Conservation (phyloP, 2,113 vertebrate genomes). For the Pachyramphus minor region DNA sequence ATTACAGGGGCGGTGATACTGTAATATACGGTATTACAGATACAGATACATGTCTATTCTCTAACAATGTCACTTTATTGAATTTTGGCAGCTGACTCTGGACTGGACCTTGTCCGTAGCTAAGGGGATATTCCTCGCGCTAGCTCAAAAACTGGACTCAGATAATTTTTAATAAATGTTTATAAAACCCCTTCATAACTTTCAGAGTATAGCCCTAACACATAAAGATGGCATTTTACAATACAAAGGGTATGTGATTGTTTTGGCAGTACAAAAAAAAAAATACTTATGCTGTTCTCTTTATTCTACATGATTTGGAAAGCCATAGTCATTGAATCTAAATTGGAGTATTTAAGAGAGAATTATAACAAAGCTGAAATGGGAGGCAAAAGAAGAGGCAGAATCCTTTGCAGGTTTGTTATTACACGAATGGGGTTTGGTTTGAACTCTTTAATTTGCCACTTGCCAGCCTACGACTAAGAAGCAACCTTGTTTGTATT, state of each 20-base stretch:
- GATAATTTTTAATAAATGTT: background rate
- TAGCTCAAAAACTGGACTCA: background rate
- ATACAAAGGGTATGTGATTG: background rate
- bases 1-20: background rate
- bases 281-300: background rate
- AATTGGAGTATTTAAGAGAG: background rate
- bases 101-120: background rate
- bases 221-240: background rate
- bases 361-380: slow-evolving; percentile 27
- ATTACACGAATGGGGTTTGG: background rate
- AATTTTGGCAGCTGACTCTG: background rate
- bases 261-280: background rate
- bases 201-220: background rate
- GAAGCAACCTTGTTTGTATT: slow-evolving; percentile 38
- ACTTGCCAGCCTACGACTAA: slow-evolving; percentile 34
- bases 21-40: background rate
- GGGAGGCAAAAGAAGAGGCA: background rate
- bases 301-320: background rate
- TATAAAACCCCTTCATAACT: background rate
- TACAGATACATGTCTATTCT: background rate
- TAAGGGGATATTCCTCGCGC: background rate
- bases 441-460: slow-evolving; percentile 21
- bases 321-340: background rate
- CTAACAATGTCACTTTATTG: background rate
- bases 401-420: background rate